These are phyloP conservation scores for Epistrophe grossulariae DNA, from an alignment of 2,888 invertebrate genomes.

Conservation along the genomic window DNA sequence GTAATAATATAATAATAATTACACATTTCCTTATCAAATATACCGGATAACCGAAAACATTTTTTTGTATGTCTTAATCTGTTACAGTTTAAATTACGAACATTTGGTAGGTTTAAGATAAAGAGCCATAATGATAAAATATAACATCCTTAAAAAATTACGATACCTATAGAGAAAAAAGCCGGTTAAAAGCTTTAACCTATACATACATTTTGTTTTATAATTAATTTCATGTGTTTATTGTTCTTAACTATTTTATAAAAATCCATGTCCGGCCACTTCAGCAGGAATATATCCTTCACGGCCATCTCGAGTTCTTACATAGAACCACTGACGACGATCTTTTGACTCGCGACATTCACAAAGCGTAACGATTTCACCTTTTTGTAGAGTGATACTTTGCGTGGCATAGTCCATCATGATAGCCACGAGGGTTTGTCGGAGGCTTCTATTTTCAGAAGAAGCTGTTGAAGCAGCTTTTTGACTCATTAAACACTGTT, in stretches of 20 bases:
- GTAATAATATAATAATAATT: slow-evolving; percentile 48
- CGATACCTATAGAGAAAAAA: slow-evolving; percentile 23
- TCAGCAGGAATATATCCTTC: slow-evolving; percentile 92
- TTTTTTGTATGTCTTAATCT: slow-evolving; percentile 26
- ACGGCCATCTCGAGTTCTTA: slow-evolving; percentile 88
- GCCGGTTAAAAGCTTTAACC: slow-evolving; percentile 17
- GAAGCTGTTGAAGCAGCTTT: slow-evolving; percentile 74
- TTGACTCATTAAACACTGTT: slow-evolving; percentile 77
- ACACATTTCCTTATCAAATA: slow-evolving; percentile 58
- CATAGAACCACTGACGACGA: slow-evolving; percentile 91
- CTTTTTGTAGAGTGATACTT: slow-evolving; percentile 88
- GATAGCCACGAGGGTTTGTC: slow-evolving; percentile 89
- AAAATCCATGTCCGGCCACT: slow-evolving; percentile 91
- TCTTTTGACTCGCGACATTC: slow-evolving; percentile 86
- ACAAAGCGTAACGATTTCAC: slow-evolving; percentile 90
- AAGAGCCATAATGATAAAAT: slow-evolving; percentile 58
- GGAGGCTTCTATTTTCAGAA: slow-evolving; percentile 82
- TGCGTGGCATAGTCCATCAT: slow-evolving; percentile 87
- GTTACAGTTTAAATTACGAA: slow-evolving; percentile 50
- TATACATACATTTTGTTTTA: neutral
- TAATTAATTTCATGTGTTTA: neutral
- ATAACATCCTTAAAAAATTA: slow-evolving; percentile 60
- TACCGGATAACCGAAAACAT: slow-evolving; percentile 23
- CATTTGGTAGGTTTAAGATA: slow-evolving; percentile 68
- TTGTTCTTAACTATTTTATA: slow-evolving; percentile 83